phyloP scores from a whole-genome alignment of 2,888 invertebrate species.

The Harpalus rubripes region DNA sequence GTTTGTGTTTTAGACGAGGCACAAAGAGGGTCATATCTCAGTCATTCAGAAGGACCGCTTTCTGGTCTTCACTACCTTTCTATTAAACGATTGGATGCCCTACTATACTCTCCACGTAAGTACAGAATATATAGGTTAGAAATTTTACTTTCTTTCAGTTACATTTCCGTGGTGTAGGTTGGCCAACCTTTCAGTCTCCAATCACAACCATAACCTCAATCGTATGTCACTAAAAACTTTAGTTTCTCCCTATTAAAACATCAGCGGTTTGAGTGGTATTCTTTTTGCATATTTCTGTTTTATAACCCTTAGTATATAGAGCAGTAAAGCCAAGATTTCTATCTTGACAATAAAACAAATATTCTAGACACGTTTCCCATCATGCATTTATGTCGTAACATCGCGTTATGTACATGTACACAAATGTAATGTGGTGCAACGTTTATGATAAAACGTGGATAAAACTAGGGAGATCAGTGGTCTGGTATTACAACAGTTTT shows the following conservation, averaged over 20 bases:
- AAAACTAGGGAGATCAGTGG: background rate
- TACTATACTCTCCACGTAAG: constrained; percentile 74
- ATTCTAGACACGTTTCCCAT: constrained; percentile 14
- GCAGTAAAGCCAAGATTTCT: background rate
- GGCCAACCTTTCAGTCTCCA: too few relatives aligned
- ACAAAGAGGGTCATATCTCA: constrained; percentile 73
- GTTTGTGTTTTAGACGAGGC: constrained; percentile 67
- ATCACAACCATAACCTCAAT: too few relatives aligned
- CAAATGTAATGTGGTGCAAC: constrained; percentile 11
- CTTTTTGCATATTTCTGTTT: too few relatives aligned
- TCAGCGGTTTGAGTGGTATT: too few relatives aligned
- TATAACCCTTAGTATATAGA: too few relatives aligned
- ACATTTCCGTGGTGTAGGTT: too few relatives aligned
- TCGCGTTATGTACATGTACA: constrained; percentile 10
- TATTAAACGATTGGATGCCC: constrained; percentile 74
- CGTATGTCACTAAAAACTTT: too few relatives aligned
- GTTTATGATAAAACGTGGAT: constrained; percentile 17
- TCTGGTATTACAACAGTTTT: background rate
- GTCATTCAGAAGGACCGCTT: constrained; percentile 74
- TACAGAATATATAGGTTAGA: background rate
- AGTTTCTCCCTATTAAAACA: too few relatives aligned
- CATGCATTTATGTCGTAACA: constrained; percentile 41
- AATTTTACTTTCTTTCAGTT: too few relatives aligned
- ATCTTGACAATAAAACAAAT: constrained; percentile 26
- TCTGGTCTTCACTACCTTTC: constrained; percentile 74